phyloP scores from a whole-genome alignment of 2,113 vertebrate genomes.

The Anser brachyrhynchus region DNA sequence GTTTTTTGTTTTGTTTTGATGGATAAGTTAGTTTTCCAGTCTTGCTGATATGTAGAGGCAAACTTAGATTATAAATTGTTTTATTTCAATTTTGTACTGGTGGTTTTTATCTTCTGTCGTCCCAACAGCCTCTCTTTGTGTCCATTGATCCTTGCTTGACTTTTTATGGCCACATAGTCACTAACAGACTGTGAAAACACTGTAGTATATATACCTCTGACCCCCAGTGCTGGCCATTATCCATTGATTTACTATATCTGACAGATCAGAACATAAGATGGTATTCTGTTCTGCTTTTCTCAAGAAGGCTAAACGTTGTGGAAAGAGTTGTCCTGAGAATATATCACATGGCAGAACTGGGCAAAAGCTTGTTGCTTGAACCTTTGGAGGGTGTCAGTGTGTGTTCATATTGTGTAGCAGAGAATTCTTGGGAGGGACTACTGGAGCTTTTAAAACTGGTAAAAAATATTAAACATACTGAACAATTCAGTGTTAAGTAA shows the following conservation, averaged over 20 bases:
- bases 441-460: neutral
- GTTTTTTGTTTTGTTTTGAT: neutral
- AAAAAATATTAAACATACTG: neutral
- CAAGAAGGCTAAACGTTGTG: neutral
- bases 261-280: conserved; percentile 8
- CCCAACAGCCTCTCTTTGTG: neutral
- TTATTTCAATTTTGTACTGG: neutral
- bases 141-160: conserved; percentile 54
- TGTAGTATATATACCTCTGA: conserved; percentile 31
- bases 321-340: neutral
- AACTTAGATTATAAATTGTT: neutral
- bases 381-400: neutral
- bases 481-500: neutral
- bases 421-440: neutral
- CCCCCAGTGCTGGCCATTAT: neutral
- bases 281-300: conserved; percentile 15
- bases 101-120: conserved; percentile 2
- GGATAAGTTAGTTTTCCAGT: neutral
- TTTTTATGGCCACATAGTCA: conserved; percentile 59
- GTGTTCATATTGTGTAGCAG: neutral
- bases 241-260: conserved; percentile 55
- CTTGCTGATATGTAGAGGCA: neutral
- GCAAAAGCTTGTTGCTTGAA: neutral
- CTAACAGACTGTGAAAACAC: conserved; percentile 52
- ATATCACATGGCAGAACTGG: neutral